Evolutionary conservation across 2,113 vertebrate genomes (phyloP).

Genomic region (Sinosuthora webbiana): DNA sequence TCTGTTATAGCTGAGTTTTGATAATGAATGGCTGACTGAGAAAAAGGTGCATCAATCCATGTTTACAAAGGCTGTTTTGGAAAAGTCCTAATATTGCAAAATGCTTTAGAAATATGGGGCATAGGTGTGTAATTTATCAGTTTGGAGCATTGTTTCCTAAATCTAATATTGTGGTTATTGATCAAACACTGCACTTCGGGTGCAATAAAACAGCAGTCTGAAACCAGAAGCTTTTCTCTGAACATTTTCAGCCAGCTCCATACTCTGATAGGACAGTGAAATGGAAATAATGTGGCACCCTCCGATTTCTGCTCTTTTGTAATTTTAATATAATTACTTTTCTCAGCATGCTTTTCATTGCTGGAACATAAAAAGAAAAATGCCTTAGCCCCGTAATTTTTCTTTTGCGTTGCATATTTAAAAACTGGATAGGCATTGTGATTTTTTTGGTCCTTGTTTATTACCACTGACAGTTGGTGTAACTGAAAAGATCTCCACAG

Average conservation of each 20-base stretch:
- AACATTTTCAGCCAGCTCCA: not conserved
- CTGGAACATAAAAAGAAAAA: constrained; percentile 10
- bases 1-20: not conserved
- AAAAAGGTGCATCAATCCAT: not conserved
- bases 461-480: not conserved
- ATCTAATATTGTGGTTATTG: not conserved
- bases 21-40: not conserved
- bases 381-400: constrained; percentile 13
- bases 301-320: not conserved
- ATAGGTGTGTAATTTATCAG: not conserved
- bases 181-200: not conserved
- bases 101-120: not conserved
- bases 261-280: not conserved
- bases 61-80: not conserved
- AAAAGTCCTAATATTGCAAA: not conserved
- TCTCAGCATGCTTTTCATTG: constrained; percentile 47
- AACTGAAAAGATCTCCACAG: not conserved
- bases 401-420: constrained; percentile 15
- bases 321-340: constrained; percentile 50
- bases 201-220: not conserved
- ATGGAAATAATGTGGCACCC: not conserved
- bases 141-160: not conserved
- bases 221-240: not conserved
- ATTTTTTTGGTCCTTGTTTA: constrained; percentile 7
- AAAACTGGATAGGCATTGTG: not conserved